Conservation (phyloP, 2,113 vertebrate species). For the Aptenodytes patagonicus region DNA sequence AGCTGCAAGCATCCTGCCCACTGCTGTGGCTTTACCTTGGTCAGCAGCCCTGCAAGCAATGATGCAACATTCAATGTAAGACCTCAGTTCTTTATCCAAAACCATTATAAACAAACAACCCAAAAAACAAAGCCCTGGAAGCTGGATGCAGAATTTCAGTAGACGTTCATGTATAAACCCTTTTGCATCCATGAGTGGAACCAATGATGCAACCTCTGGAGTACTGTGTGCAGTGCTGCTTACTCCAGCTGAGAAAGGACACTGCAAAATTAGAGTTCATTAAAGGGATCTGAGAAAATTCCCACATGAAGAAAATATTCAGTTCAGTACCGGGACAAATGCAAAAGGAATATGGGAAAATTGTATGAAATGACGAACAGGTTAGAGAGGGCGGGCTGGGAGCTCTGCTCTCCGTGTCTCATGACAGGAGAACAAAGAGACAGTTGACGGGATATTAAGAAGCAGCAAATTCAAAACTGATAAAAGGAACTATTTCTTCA, state of each 20-base stretch:
- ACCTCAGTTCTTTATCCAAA: not conserved
- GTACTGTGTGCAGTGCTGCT: not conserved
- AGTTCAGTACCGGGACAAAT: not conserved
- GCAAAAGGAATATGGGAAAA: not conserved
- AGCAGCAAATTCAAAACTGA: not conserved
- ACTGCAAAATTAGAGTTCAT: not conserved
- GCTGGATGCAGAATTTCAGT: not conserved
- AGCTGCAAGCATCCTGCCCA: not conserved
- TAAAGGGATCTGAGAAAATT: not conserved
- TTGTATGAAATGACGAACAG: not conserved
- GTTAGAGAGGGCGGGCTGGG: not conserved
- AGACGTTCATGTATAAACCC: not conserved
- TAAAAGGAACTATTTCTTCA: not conserved
- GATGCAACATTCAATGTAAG: rapidly evolving
- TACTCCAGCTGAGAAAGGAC: not conserved
- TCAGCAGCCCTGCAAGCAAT: not conserved
- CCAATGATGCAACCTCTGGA: not conserved
- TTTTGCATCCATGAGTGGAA: not conserved
- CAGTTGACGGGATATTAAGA: not conserved
- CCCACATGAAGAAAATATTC: not conserved
- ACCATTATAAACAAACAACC: not conserved
- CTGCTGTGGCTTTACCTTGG: not conserved
- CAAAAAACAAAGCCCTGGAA: not conserved
- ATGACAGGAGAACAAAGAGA: not conserved
- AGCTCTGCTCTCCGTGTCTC: not conserved